These are phyloP conservation scores for Perccottus glenii DNA, from an alignment of 2,113 vertebrate species.

Conservation along the genomic window DNA sequence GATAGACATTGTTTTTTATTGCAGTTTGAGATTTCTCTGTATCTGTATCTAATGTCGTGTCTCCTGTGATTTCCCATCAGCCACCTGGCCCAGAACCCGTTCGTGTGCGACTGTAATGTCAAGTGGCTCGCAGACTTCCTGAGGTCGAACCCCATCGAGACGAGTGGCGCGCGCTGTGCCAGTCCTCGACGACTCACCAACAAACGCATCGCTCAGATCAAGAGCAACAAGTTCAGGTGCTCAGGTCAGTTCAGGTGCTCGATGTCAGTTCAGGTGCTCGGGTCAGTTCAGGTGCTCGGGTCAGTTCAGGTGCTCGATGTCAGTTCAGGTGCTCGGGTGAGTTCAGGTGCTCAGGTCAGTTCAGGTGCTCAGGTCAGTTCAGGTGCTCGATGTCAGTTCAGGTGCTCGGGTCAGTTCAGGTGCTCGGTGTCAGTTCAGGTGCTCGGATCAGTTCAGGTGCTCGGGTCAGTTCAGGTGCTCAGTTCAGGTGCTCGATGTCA, in stretches of 20 bases:
- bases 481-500: too few relatives aligned
- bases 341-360: constrained; percentile 97
- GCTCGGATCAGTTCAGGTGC: constrained; percentile 97
- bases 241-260: too few relatives aligned
- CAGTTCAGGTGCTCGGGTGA: constrained; percentile 98
- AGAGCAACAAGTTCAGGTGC: constrained; percentile 98
- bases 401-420: constrained; percentile 97
- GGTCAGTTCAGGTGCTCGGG: constrained; percentile 98
- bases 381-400: too few relatives aligned
- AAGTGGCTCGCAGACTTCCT: constrained; percentile 97
- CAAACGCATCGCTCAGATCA: constrained; percentile 98
- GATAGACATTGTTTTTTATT: too few relatives aligned
- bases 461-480: constrained; percentile 98
- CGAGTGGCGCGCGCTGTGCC: constrained; percentile 93
- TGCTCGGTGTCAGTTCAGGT: too few relatives aligned
- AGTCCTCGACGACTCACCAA: constrained; percentile 95
- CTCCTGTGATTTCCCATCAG: constrained; percentile 69
- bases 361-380: constrained; percentile 97
- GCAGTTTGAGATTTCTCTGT: too few relatives aligned
- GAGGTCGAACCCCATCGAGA: constrained; percentile 93
- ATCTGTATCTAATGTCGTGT: constrained; percentile 5
- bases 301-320: too few relatives aligned
- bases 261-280: constrained; percentile 96
- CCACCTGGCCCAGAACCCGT: constrained; percentile 97
- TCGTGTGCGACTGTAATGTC: constrained; percentile 96